phyloP scores from a whole-genome alignment of 2,113 vertebrate species.

The Charadrius vociferus region DNA sequence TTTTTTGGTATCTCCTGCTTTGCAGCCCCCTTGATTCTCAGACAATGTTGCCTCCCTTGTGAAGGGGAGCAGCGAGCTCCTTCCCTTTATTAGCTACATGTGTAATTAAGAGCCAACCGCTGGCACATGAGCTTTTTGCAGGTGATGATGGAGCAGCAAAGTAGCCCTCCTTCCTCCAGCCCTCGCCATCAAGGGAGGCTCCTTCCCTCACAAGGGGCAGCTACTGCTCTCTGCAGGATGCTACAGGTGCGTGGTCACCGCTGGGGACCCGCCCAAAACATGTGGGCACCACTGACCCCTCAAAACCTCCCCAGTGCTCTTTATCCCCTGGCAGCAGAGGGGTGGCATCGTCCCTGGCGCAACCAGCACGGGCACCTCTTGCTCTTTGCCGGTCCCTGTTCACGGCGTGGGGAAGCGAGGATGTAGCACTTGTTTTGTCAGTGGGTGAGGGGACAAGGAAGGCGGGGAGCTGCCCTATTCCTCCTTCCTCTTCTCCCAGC shows the following conservation, averaged over 20 bases:
- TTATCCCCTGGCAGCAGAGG: background rate
- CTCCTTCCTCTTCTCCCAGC: background rate
- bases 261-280: background rate
- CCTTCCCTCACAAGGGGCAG: background rate
- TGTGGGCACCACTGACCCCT: background rate
- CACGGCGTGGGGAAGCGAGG: background rate
- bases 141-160: background rate
- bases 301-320: background rate
- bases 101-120: background rate
- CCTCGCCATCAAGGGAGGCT: fast-evolving
- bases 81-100: background rate
- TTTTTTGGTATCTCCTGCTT: background rate
- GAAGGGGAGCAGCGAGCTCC: background rate
- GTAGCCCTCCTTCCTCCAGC: background rate
- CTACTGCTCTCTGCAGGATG: fast-evolving
- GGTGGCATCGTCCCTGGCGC: background rate
- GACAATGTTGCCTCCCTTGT: background rate
- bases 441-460: background rate
- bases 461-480: background rate
- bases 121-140: background rate
- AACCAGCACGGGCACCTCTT: background rate
- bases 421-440: fast-evolving
- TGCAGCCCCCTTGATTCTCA: background rate
- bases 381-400: background rate
- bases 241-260: background rate